These are phyloP conservation scores for Choloepus hoffmanni DNA, from an alignment of 2,113 vertebrate species.

Conservation along the genomic window DNA sequence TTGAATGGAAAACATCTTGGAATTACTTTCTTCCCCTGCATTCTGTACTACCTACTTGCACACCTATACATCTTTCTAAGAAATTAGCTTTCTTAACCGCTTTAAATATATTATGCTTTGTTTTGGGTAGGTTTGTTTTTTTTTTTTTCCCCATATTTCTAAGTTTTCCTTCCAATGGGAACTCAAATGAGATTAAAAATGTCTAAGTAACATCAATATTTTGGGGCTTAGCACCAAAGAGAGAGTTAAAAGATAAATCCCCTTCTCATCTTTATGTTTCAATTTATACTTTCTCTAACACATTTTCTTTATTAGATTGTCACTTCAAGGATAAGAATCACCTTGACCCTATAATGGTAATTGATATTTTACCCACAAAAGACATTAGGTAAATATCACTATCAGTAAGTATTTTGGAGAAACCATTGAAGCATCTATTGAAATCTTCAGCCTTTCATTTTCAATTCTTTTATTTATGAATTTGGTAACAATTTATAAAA, in stretches of 20 bases:
- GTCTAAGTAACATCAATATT: constrained; percentile 13
- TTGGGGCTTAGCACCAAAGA: background rate
- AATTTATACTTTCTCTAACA: background rate
- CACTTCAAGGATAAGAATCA: constrained; percentile 4
- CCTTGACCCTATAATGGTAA: background rate
- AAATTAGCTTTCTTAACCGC: constrained; percentile 30
- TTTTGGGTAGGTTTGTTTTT: background rate
- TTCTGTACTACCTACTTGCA: background rate
- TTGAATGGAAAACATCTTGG: background rate
- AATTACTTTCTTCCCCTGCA: background rate
- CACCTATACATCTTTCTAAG: background rate
- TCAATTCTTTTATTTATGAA: constrained; percentile 17
- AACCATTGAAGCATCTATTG: background rate
- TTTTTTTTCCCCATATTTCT: background rate
- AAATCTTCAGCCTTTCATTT: background rate
- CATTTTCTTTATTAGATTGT: background rate
- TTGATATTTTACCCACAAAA: constrained; percentile 40
- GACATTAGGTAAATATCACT: constrained; percentile 10
- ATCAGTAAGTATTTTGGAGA: constrained; percentile 33
- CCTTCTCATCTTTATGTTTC: background rate
- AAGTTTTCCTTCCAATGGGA: background rate
- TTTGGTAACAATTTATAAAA: background rate
- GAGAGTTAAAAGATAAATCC: constrained; percentile 22
- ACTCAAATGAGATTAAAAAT: constrained; percentile 37
- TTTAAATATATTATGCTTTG: constrained; percentile 1